Conservation (phyloP, 2,113 vertebrate species). For the Plestiodon gilberti region DNA sequence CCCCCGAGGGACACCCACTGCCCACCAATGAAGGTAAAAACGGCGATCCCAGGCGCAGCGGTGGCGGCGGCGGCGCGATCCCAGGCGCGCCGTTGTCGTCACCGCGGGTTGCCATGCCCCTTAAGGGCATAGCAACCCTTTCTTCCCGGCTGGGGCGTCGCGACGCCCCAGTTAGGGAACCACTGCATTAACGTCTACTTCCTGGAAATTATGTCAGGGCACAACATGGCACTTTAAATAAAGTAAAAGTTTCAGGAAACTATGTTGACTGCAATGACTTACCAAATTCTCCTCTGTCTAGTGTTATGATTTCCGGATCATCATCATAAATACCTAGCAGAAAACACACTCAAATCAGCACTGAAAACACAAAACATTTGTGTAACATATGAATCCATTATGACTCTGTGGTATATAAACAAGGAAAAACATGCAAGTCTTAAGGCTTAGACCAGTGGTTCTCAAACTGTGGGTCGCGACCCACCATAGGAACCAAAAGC, state of each 20-base stretch:
- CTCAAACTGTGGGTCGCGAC: too few species aligned
- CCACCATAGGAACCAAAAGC: too few species aligned
- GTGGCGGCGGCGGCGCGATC: too few species aligned
- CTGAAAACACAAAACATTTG: neutral
- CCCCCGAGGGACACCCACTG: too few species aligned
- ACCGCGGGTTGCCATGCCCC: too few species aligned
- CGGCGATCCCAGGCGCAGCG: too few species aligned
- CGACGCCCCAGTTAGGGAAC: too few species aligned
- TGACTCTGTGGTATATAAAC: neutral
- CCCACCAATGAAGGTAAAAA: too few species aligned
- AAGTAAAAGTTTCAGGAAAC: neutral
- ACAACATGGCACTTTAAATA: neutral
- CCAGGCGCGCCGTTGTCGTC: too few species aligned
- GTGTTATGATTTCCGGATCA: constrained; percentile 93
- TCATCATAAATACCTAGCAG: constrained; percentile 96
- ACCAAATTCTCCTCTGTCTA: constrained; percentile 98
- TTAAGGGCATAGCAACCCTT: too few species aligned
- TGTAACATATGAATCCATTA: constrained; percentile 25
- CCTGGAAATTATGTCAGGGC: neutral
- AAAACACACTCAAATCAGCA: constrained; percentile 47
- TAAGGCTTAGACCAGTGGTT: too few species aligned
- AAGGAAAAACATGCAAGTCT: neutral
- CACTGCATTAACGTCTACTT: neutral
- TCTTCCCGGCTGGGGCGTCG: too few species aligned
- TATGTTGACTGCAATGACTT: constrained; percentile 62